Evolutionary conservation across 2,797 vertebrate species (phyloP).

Genomic region (Galaxias olidus): DNA sequence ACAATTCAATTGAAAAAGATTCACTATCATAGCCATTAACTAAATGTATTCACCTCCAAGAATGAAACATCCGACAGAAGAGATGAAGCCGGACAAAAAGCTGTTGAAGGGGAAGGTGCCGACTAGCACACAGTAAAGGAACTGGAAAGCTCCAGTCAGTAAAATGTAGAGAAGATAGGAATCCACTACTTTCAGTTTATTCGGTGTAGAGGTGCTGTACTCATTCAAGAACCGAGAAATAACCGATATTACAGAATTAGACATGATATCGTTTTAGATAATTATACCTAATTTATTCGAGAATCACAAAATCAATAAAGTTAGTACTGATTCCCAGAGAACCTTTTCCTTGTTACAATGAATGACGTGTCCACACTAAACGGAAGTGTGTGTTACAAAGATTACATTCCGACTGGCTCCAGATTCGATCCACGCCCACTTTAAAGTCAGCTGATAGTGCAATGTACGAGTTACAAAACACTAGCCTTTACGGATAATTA

Average conservation of each 20-base stretch:
- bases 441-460: slow-evolving; percentile 42
- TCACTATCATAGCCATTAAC: too few species aligned
- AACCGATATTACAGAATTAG: slow-evolving; percentile 83
- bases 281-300: too few species aligned
- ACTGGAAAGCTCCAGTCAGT: slow-evolving; percentile 92
- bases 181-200: slow-evolving; percentile 90
- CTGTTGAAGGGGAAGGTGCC: slow-evolving; percentile 98
- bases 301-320: too few species aligned
- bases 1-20: too few species aligned
- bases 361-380: slow-evolving; percentile 70
- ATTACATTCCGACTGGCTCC: background rate
- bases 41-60: slow-evolving; percentile 80
- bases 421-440: slow-evolving; percentile 23
- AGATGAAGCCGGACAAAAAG: slow-evolving; percentile 96
- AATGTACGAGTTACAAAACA: slow-evolving; percentile 58
- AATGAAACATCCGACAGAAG: slow-evolving; percentile 93
- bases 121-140: slow-evolving; percentile 93
- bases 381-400: slow-evolving; percentile 24
- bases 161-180: slow-evolving; percentile 92
- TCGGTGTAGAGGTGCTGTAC: slow-evolving; percentile 85
- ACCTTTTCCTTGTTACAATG: slow-evolving; percentile 36
- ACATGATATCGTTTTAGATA: slow-evolving; percentile 61
- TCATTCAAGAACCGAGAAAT: slow-evolving; percentile 87
- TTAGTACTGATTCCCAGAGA: too few species aligned
- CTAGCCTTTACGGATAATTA: background rate